phyloP scores from a whole-genome alignment of 1,140 invertebrate genomes.

The Bombus picipes region DNA sequence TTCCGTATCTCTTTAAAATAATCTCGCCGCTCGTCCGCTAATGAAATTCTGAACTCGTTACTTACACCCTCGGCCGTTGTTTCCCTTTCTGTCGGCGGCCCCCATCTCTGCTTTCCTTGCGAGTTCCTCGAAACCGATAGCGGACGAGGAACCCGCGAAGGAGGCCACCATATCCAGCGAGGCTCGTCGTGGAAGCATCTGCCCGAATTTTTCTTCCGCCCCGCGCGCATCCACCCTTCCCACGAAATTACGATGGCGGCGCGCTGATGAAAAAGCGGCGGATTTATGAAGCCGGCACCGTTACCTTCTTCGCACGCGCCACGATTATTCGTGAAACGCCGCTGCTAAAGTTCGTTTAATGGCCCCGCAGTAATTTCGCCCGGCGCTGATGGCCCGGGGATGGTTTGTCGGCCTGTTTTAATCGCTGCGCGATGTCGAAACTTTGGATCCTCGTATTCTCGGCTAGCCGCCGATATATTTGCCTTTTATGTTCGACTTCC shows the following conservation, averaged over 20 bases:
- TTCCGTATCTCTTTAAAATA: constrained; percentile 84
- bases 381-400: neutral
- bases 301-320: constrained; percentile 44
- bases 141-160: constrained; percentile 5
- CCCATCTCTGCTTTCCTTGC: constrained; percentile 23
- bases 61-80: constrained; percentile 79
- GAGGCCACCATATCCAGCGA: constrained; percentile 7
- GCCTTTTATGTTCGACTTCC: neutral
- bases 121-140: constrained; percentile 30
- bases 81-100: constrained; percentile 56
- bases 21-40: constrained; percentile 82
- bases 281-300: constrained; percentile 39
- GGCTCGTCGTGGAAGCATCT: constrained; percentile 37
- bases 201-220: constrained; percentile 53
- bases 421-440: neutral
- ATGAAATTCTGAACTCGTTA: constrained; percentile 84
- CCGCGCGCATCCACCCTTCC: neutral
- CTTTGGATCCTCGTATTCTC: neutral
- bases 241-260: constrained; percentile 37
- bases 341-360: constrained; percentile 45
- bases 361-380: neutral
- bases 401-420: neutral
- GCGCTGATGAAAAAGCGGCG: constrained; percentile 31
- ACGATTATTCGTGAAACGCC: constrained; percentile 42
- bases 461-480: neutral